A percentile compares a stretch with the other conserved stretches of the same genome.
These are phyloP conservation scores for Solen grandis DNA, from an alignment of 1,140 invertebrate genomes.

Conservation along the genomic window DNA sequence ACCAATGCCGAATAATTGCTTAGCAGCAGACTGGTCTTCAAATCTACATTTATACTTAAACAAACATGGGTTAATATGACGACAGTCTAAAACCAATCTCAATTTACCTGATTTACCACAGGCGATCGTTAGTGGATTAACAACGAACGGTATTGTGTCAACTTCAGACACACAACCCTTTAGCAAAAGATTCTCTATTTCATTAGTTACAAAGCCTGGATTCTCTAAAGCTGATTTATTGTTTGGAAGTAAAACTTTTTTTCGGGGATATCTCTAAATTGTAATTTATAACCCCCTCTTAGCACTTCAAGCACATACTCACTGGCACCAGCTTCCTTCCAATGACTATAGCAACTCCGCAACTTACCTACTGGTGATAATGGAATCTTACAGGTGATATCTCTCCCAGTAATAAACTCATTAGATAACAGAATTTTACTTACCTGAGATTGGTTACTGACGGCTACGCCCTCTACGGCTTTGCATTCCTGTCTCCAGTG, in stretches of 20 bases:
- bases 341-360: neutral
- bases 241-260: no score
- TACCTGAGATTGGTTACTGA: neutral
- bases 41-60: constrained; percentile 46
- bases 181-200: constrained; percentile 16
- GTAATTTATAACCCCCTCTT: neutral
- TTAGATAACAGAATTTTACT: no score
- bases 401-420: no score
- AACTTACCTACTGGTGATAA: neutral
- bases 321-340: constrained; percentile 5
- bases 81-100: constrained; percentile 45
- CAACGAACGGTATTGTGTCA: neutral
- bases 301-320: constrained; percentile 3
- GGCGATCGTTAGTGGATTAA: constrained; percentile 33
- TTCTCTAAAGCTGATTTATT: constrained; percentile 43
- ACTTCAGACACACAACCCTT: constrained; percentile 10
- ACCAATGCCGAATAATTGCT: constrained; percentile 5
- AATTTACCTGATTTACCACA: constrained; percentile 1
- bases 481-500: neutral
- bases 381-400: neutral
- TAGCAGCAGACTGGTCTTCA: constrained; percentile 15
- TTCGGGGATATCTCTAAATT: no score
- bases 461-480: neutral
- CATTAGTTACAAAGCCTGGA: constrained; percentile 5
- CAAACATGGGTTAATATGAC: constrained; percentile 40